Evolutionary conservation across 2,888 invertebrate species (phyloP), one percentile per base, ranked within the genome.

Genomic region (Leucophenga maculata): DNA sequence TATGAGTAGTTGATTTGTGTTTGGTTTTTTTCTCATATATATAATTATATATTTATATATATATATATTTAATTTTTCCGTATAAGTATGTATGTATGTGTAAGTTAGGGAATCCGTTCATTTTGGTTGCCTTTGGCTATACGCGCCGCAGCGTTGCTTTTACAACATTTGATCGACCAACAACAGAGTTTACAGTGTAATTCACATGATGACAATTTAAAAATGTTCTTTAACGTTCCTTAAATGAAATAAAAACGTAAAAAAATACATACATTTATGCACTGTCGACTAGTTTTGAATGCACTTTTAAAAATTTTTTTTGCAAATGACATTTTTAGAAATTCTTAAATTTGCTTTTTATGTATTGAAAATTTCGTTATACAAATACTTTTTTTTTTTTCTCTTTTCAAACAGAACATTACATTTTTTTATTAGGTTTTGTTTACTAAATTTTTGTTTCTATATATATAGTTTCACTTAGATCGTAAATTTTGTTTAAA

Each of bases 371-470:
- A 39, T 16, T 1, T 1, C 26, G 46, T 68, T 55, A 59, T 59
- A 26, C 26, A 39, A 26, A 18, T 67, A 31, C 50, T 48, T 52
- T 16, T 60, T n/a, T 68, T 68, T 3, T 68, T 52, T 39, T 64
- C 26, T 18, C 22, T 59, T 50, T 57, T 68, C n/a, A 52, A 60
- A 62, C 54, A 60, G 59, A 60, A 60, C 46, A 64, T 64, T 22
- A 11, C 31, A 26, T 13, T 26, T 44, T n/a, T 62, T 62, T 20
- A 46, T 62, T 39, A 39, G 39, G 9, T 57, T 57, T 57, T 9
- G 31, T 26, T 64, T 64, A 22, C n/a, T 64, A 22, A 39, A 22
- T 48, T 62, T 46, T 48, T 62, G 20, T 20, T 62, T 20, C 32
- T 64, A 18, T 20, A 39, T 39, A 39, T 48, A 22, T 22, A 62